Evolutionary conservation across 2,113 vertebrate genomes (phyloP), one percentile per base, ranked within the genome.

Genomic region (Psettodes erumei): DNA sequence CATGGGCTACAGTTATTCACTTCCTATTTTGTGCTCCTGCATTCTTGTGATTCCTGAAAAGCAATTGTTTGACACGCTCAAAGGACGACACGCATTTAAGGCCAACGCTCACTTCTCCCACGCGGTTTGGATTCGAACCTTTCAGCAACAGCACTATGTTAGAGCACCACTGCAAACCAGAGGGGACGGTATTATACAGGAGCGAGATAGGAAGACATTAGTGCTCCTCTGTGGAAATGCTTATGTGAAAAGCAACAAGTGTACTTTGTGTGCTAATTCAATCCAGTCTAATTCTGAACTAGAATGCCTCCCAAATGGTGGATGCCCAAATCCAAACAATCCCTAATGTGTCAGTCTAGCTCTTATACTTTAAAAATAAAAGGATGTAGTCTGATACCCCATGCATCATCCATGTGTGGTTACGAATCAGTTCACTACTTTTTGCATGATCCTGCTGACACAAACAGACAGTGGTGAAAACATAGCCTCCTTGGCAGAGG

Each of bases 11-110:
- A 53, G 18, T 25, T 1, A 15, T 37, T 21, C 9, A 32, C 45
- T 70, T 45, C 35, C 35, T 35, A 21, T 40, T 37, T 50, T 35
- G 32, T 16, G 2, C 30, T 40, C 16, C 42, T 40, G 68, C 75
- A 71, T 84, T 76, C 42, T 16, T 77, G 11, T 16, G 27, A 78
- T 71, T 77, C 75, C 45, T 77, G n/a, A 21, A 23, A 68, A 16
- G 12, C 0, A 13, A 72, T 15, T 30, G 55, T 66, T 48, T 38
- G 53, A 55, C 65, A 25, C 25, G 12, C 48, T 63, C 53, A 73
- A 1, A 74, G 4, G 25, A 51, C 10, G 38, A 55, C 68, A 63
- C 37, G 8, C 42, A 61, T 55, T 58, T 51, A 63, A 61, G 70
- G 54, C 47, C 47, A 25, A 15, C 40, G 10, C 47, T 77, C 51